These are phyloP conservation scores for Piliocolobus tephrosceles DNA, from an alignment of 2,113 vertebrate genomes.

Conservation along the genomic window DNA sequence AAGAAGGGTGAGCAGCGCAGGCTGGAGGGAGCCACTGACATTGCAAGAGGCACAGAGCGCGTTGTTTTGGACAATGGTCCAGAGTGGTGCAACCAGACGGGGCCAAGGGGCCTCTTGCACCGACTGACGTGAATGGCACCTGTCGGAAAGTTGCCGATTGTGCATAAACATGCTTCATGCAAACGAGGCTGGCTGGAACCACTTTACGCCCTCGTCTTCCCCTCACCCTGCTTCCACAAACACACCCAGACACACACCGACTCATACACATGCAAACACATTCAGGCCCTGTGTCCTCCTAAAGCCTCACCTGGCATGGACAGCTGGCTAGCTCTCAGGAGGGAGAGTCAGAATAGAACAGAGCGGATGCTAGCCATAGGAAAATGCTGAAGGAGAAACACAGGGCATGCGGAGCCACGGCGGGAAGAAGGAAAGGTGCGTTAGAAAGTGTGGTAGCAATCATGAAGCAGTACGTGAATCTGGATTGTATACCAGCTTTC, in stretches of 20 bases:
- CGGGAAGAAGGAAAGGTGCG: background rate
- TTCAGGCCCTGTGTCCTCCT: background rate
- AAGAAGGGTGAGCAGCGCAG: background rate
- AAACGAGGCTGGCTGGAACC: background rate
- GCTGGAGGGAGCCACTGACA: background rate
- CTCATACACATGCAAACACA: background rate
- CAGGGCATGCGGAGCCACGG: background rate
- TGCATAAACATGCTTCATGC: background rate
- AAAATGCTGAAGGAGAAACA: background rate
- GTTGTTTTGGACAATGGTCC: accelerated
- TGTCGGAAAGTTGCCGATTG: background rate
- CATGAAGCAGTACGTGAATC: background rate
- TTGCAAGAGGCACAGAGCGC: background rate
- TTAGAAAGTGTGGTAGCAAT: background rate
- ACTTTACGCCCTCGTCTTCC: background rate
- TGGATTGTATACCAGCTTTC: background rate
- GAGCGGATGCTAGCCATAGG: conserved; percentile 53
- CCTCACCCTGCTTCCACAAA: background rate
- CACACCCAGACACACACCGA: too few species aligned
- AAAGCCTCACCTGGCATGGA: background rate
- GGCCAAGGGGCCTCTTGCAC: too few species aligned
- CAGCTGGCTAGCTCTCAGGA: conserved; percentile 58
- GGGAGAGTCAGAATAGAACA: conserved; percentile 31
- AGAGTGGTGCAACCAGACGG: background rate
- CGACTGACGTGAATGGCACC: background rate